Conservation (phyloP, 2,797 vertebrate genomes). For the Pipistrellus nathusii region DNA sequence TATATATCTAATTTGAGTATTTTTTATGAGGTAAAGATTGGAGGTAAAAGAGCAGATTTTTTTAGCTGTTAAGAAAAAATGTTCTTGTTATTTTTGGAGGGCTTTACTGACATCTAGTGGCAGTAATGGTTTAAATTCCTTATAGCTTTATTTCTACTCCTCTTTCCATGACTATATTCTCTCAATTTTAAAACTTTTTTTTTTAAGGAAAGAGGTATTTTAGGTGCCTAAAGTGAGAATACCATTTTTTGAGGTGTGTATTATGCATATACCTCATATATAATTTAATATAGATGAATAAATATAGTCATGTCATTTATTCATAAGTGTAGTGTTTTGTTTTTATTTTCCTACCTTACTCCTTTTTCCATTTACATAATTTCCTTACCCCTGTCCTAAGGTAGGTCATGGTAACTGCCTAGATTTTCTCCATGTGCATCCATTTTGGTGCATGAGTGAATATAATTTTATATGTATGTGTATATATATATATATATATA, state of each 20-base stretch:
- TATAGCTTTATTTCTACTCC: background rate
- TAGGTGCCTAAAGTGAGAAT: background rate
- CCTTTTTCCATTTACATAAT: background rate
- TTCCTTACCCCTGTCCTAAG: background rate
- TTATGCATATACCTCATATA: background rate
- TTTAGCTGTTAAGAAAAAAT: background rate
- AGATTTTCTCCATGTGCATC: constrained; percentile 1
- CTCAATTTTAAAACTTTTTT: constrained; percentile 19
- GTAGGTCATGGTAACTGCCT: background rate
- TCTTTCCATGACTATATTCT: background rate
- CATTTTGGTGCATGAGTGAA: constrained; percentile 24
- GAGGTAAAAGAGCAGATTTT: constrained; percentile 19
- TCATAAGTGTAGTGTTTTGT: background rate
- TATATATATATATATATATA: too few relatives aligned
- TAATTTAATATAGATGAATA: constrained; percentile 23
- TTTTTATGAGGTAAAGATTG: background rate
- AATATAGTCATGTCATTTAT: background rate
- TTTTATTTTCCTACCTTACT: background rate
- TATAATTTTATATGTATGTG: too few relatives aligned
- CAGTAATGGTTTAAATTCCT: background rate
- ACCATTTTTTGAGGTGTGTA: background rate
- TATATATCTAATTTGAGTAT: background rate
- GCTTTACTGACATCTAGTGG: constrained; percentile 83
- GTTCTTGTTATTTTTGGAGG: constrained; percentile 25
- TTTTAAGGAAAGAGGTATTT: constrained; percentile 10